Conservation (phyloP, 2,888 invertebrate genomes). For the Oeneis ivallda region DNA sequence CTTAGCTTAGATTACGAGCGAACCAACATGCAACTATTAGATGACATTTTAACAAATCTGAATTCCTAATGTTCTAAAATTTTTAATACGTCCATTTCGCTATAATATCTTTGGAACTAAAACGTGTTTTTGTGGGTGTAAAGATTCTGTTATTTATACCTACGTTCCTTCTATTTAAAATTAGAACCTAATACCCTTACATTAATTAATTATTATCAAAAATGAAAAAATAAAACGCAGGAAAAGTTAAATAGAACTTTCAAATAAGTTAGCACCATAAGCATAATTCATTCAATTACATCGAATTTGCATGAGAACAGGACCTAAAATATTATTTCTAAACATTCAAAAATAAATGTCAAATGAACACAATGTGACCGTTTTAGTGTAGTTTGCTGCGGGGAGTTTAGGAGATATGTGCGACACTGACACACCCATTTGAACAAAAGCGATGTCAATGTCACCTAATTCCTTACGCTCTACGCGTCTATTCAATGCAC, state of each 20-base stretch:
- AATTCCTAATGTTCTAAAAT: no score
- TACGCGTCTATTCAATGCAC: conserved; percentile 63
- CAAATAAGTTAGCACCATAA: background rate
- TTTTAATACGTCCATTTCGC: no score
- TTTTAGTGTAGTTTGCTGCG: conserved; percentile 38
- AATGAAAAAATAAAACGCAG: no score
- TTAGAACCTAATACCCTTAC: no score
- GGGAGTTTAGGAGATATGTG: conserved; percentile 45
- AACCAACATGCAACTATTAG: no score
- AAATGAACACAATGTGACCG: conserved; percentile 19
- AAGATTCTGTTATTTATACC: no score
- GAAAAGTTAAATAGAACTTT: background rate
- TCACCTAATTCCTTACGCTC: conserved; percentile 77
- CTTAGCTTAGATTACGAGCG: no score
- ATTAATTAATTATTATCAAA: no score
- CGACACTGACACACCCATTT: conserved; percentile 53
- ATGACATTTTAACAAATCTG: no score
- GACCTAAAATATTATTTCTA: conserved; percentile 21
- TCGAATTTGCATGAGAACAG: conserved; percentile 27
- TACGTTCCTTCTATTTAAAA: no score
- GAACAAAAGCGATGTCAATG: conserved; percentile 65
- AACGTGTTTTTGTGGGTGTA: no score
- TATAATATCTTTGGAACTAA: no score
- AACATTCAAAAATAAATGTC: conserved; percentile 27
- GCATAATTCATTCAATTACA: conserved; percentile 6